Conservation (phyloP, 1,140 invertebrate species). For the Saccostrea cuccullata region DNA sequence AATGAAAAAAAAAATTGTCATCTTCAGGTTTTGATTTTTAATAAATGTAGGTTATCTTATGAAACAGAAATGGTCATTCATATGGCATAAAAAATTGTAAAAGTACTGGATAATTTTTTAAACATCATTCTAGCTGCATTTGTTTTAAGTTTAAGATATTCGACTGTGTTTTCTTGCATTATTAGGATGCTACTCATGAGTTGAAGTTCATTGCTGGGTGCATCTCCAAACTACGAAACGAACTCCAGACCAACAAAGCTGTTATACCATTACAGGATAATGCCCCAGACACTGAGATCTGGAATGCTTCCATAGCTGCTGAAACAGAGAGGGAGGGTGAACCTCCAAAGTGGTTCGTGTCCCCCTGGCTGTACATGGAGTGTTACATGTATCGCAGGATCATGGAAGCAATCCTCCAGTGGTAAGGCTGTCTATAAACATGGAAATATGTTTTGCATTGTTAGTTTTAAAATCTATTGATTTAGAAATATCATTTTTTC, state of each 20-base stretch:
- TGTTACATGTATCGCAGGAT: conserved; percentile 95
- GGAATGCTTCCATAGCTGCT: conserved; percentile 65
- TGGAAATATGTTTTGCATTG: neutral
- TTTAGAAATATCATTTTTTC: no score
- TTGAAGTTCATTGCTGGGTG: conserved; percentile 87
- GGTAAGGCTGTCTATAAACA: conserved; percentile 80
- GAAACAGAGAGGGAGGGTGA: conserved; percentile 56
- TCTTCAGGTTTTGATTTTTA: no score
- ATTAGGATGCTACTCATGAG: conserved; percentile 85
- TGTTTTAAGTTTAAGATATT: neutral
- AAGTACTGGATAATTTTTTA: no score
- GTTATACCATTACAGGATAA: conserved; percentile 80
- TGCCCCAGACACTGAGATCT: conserved; percentile 79
- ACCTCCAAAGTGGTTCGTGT: conserved; percentile 85
- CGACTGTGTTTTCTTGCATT: neutral
- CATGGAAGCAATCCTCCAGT: conserved; percentile 86
- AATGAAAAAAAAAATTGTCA: no score
- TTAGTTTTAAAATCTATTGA: no score
- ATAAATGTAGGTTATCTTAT: no score
- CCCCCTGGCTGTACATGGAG: conserved; percentile 92
- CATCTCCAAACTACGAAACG: conserved; percentile 93
- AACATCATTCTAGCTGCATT: no score
- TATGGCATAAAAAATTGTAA: no score
- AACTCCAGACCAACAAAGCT: conserved; percentile 93
- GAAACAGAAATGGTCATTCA: no score